These are phyloP conservation scores for Porites rus DNA, from an alignment of 92 coral and sea anemone genomes.

Conservation along the genomic window DNA sequence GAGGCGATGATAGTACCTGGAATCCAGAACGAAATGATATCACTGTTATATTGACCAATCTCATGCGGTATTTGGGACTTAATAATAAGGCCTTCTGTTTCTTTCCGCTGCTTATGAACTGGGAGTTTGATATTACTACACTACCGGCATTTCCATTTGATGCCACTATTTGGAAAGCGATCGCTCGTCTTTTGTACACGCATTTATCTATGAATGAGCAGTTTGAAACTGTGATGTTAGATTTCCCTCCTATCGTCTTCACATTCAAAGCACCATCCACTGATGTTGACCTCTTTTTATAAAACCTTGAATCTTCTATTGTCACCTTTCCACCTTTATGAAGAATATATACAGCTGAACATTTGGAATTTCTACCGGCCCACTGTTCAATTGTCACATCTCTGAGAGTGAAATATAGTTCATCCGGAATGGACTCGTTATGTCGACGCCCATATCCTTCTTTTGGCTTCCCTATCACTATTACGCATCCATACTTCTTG, in stretches of 20 bases:
- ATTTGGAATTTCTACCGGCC: background rate
- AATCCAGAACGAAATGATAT: slow-evolving; percentile 4
- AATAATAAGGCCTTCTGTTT: background rate
- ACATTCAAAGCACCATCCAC: background rate
- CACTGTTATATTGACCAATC: slow-evolving; percentile 16
- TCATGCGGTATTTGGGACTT: slow-evolving; percentile 28
- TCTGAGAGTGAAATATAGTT: background rate
- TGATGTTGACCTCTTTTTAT: background rate
- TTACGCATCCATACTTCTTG: slow-evolving; percentile 4
- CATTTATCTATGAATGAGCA: background rate
- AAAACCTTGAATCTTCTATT: background rate
- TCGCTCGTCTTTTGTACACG: background rate
- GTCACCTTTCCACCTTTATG: slow-evolving; percentile 1
- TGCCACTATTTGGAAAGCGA: background rate
- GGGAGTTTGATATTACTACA: background rate
- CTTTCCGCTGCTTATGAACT: background rate
- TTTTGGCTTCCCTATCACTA: slow-evolving; percentile 1
- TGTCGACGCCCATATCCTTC: background rate
- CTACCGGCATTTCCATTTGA: slow-evolving; percentile 5
- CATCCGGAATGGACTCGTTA: background rate
- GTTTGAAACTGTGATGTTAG: slow-evolving; percentile 5
- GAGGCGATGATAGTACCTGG: background rate
- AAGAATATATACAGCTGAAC: slow-evolving; percentile 2
- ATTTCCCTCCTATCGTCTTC: slow-evolving; percentile 12
- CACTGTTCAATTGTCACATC: slow-evolving; percentile 14